A percentile compares a stretch with the other conserved stretches of the same genome.
These are phyloP conservation scores for Toxotes lorentzi DNA, from an alignment of 2,797 vertebrate genomes.

Conservation along the genomic window DNA sequence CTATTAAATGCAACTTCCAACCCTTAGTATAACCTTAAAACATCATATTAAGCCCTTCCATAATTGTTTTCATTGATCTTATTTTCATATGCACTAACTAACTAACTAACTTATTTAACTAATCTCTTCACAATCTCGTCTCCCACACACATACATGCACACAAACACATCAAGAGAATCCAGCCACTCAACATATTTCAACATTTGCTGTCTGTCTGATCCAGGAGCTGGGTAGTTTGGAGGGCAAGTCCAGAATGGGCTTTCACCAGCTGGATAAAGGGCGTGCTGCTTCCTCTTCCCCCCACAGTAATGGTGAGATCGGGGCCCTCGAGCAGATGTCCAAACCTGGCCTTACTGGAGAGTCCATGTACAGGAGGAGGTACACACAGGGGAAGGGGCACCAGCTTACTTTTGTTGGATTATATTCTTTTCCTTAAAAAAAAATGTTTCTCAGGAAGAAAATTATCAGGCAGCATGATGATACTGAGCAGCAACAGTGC, in stretches of 20 bases:
- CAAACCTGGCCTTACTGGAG: conserved; percentile 82
- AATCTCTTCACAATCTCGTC: background rate
- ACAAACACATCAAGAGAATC: accelerated
- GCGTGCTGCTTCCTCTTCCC: conserved; percentile 79
- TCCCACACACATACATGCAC: background rate
- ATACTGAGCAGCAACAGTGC: background rate
- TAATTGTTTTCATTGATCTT: background rate
- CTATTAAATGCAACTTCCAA: background rate
- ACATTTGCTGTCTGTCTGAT: conserved; percentile 47
- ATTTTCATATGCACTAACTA: background rate
- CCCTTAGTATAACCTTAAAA: conserved; percentile 2
- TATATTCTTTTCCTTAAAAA: no score
- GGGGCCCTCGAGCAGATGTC: conserved; percentile 61
- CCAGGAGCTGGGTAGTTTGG: conserved; percentile 89
- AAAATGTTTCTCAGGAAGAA: no score
- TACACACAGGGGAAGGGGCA: conserved; percentile 46
- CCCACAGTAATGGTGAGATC: conserved; percentile 75
- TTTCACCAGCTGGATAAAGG: conserved; percentile 80
- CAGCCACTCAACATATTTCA: background rate
- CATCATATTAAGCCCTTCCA: background rate
- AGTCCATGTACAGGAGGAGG: conserved; percentile 85
- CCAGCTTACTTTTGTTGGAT: background rate
- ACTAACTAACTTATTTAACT: no score
- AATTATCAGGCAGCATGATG: background rate
- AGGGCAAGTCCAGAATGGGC: conserved; percentile 83